Evolutionary conservation across 1,140 invertebrate species (phyloP).

Genomic region (Drosophila kurseongensis): DNA sequence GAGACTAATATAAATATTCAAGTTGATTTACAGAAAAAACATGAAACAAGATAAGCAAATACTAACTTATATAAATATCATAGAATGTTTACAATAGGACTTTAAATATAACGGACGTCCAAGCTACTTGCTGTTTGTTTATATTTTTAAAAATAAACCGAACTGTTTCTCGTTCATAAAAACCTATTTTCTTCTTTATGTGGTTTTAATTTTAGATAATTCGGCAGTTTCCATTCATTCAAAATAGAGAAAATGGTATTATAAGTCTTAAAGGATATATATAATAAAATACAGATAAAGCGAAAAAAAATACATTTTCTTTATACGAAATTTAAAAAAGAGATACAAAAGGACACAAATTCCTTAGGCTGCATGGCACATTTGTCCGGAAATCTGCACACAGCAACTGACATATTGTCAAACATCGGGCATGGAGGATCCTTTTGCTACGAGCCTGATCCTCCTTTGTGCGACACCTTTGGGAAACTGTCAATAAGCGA

Average conservation of each 20-base stretch:
- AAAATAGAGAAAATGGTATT: background rate
- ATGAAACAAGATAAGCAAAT: too few species aligned
- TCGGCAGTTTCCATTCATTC: background rate
- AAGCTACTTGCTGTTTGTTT: background rate
- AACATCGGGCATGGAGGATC: constrained; percentile 38
- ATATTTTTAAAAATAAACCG: background rate
- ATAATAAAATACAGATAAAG: background rate
- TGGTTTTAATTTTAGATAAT: background rate
- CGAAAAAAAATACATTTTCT: background rate
- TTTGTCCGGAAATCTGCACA: constrained; percentile 52
- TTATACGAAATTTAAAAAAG: constrained; percentile 17
- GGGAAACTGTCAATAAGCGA: constrained; percentile 77
- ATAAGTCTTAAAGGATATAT: background rate
- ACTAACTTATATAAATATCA: too few species aligned
- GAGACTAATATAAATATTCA: too few species aligned
- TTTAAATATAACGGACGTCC: too few species aligned
- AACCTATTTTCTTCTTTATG: too few species aligned
- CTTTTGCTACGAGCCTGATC: constrained; percentile 34
- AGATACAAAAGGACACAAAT: constrained; percentile 29
- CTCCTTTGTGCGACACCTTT: constrained; percentile 72
- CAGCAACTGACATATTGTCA: constrained; percentile 38
- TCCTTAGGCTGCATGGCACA: constrained; percentile 8
- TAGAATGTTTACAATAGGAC: too few species aligned
- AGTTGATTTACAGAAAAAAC: too few species aligned
- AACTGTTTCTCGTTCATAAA: background rate